Evolutionary conservation across 2,888 invertebrate species (phyloP), one percentile per base, ranked within the genome.

Genomic region (Hylaea fasciaria): DNA sequence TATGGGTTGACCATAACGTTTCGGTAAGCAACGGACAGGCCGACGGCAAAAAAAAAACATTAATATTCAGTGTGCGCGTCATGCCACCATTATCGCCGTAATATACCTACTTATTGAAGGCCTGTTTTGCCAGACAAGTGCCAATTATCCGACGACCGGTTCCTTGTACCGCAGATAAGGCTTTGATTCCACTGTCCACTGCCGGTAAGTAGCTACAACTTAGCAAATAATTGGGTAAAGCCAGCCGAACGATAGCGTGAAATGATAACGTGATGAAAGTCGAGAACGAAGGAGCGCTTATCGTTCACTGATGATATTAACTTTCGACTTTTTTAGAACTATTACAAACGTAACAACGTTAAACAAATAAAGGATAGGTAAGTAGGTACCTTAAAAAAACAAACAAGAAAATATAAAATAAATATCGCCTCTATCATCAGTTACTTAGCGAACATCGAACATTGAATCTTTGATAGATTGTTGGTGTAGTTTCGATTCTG

Each of bases 41-140:
- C 12, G 5, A 12, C 37, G n/a, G n/a, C 12, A 12, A 46, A 29
- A 4, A 44, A 28, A n/a, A 9, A 13, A 8, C 32, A 46, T 61
- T 44, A 47, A 48, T 39, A 62, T 62, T 62, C 61, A 47, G 37
- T 1, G n/a, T 48, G 16, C 56, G 48, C 52, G 48, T 44, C 48
- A 62, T 52, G 51, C 16, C 12, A 13, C 11, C 35, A 52, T 62
- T 62, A 57, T 62, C 61, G 43, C 32, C 45, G 52, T 62, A 62
- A 62, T 62, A 62, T 52, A 32, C n/a, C n/a, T n/a, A 56, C 56
- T 52, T 48, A 56, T 56, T 57, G 61, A 57, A 62, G 52, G 48
- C 52, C 61, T 57, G 61, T 57, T 61, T 56, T 62, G 52, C 29
- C 17, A 62, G 47, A 57, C 56, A 57, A 57, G 55, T 56, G 44